A percentile compares a stretch with the other conserved stretches of the same genome.
Conservation (phyloP, 2,888 invertebrate species). For the Galeopsomyia nigrocyanea region DNA sequence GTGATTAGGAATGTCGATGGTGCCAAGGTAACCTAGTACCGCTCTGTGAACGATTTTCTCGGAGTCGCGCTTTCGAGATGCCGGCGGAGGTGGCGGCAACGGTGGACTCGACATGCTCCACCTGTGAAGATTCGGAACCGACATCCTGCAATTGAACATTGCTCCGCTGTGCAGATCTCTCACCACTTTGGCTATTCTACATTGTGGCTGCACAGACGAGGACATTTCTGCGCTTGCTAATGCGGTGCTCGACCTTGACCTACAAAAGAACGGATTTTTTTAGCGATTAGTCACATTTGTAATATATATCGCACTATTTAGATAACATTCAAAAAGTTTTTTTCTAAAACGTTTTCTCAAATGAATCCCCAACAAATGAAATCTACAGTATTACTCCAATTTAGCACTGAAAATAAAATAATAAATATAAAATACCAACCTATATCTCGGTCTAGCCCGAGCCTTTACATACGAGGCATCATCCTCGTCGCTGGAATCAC, state of each 20-base stretch:
- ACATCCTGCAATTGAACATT: constrained; percentile 67
- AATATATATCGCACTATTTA: not conserved
- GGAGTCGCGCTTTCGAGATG: constrained; percentile 62
- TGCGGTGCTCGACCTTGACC: constrained; percentile 44
- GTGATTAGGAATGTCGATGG: constrained; percentile 94
- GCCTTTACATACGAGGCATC: constrained; percentile 71
- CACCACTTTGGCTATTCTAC: constrained; percentile 71
- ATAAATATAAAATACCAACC: constrained; percentile 64
- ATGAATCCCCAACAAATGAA: no score
- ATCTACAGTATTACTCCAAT: not conserved
- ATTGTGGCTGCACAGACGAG: constrained; percentile 61
- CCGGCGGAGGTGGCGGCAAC: constrained; percentile 67
- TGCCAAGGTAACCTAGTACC: constrained; percentile 94
- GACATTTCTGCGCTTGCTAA: constrained; percentile 46
- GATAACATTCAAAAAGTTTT: not conserved
- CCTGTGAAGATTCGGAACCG: constrained; percentile 57
- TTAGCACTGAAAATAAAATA: not conserved
- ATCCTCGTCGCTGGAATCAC: constrained; percentile 88
- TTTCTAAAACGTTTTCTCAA: not conserved
- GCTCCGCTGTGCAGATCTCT: constrained; percentile 71
- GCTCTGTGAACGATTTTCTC: constrained; percentile 81
- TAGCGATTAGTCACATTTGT: no score
- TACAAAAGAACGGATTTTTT: constrained; percentile 4
- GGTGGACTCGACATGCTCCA: constrained; percentile 67
- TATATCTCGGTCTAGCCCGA: constrained; percentile 75